Conservation (phyloP, 2,797 vertebrate genomes). For the Siniperca undulata region DNA sequence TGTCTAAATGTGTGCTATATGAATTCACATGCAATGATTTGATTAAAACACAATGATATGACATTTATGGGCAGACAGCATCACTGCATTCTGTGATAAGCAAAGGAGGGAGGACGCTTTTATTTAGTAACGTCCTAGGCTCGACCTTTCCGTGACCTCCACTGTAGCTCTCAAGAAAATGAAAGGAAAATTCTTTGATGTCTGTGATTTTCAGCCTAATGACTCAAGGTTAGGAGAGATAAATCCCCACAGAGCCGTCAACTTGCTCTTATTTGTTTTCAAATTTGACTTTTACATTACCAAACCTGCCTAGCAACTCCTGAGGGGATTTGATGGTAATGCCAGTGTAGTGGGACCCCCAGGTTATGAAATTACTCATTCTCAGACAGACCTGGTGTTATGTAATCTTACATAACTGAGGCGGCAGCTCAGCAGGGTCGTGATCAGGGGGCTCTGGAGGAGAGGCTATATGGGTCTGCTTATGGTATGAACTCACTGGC, state of each 20-base stretch:
- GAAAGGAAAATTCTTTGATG: constrained; percentile 58
- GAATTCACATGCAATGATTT: constrained; percentile 53
- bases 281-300: constrained; percentile 47
- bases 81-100: constrained; percentile 62
- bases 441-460: constrained; percentile 80
- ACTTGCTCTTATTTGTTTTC: constrained; percentile 57
- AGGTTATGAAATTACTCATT: constrained; percentile 83
- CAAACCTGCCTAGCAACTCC: constrained; percentile 41
- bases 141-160: constrained; percentile 71
- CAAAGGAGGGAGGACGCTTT: constrained; percentile 51
- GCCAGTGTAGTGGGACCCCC: constrained; percentile 70
- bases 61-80: constrained; percentile 55
- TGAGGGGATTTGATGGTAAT: constrained; percentile 63
- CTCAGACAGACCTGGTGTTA: constrained; percentile 83
- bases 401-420: constrained; percentile 87
- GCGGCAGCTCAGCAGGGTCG: constrained; percentile 82
- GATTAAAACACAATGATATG: constrained; percentile 59
- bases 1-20: constrained; percentile 38
- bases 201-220: constrained; percentile 53
- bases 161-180: constrained; percentile 52
- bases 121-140: constrained; percentile 64
- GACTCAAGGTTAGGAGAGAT: constrained; percentile 27
- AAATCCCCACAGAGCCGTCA: background rate
- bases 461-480: constrained; percentile 83
- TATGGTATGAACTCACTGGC: constrained; percentile 83